These are phyloP conservation scores for Eilema depressum DNA, from an alignment of 2,888 invertebrate species.

Conservation along the genomic window DNA sequence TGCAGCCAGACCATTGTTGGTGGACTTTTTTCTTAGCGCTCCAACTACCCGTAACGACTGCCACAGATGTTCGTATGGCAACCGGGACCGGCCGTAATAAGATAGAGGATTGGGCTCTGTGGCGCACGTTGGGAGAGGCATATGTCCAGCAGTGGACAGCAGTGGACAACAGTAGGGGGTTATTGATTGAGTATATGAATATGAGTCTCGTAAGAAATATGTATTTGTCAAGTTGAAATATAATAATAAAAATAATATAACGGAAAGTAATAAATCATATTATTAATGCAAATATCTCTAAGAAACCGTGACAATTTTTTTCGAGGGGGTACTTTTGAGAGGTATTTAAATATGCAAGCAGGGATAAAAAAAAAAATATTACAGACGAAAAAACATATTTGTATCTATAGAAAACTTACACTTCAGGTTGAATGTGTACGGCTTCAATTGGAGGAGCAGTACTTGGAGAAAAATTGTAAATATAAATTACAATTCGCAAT, in stretches of 20 bases:
- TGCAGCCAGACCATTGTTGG: too few species aligned
- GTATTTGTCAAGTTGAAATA: neutral
- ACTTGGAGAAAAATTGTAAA: slow-evolving; percentile 62
- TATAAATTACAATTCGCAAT: slow-evolving; percentile 14
- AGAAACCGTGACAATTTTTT: neutral
- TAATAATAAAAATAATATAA: neutral
- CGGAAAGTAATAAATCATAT: neutral
- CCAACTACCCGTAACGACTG: too few species aligned
- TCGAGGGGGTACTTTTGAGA: too few species aligned
- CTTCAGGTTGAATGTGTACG: slow-evolving; percentile 55
- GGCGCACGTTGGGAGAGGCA: too few species aligned
- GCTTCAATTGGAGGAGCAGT: slow-evolving; percentile 59
- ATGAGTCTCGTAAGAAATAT: too few species aligned
- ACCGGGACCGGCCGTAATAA: too few species aligned
- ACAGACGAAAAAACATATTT: slow-evolving; percentile 16
- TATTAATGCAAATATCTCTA: neutral
- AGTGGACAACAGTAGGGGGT: too few species aligned
- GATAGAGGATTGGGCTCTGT: too few species aligned
- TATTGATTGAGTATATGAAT: too few species aligned
- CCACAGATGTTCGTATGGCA: too few species aligned
- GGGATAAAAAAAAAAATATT: slow-evolving; percentile 11
- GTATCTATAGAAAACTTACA: slow-evolving; percentile 61
- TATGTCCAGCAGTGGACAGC: too few species aligned
- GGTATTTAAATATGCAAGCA: neutral
- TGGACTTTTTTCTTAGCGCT: too few species aligned